Evolutionary conservation across 2,797 vertebrate species (phyloP), one percentile per base, ranked within the genome.

Genomic region (Pogoniulus pusillus): DNA sequence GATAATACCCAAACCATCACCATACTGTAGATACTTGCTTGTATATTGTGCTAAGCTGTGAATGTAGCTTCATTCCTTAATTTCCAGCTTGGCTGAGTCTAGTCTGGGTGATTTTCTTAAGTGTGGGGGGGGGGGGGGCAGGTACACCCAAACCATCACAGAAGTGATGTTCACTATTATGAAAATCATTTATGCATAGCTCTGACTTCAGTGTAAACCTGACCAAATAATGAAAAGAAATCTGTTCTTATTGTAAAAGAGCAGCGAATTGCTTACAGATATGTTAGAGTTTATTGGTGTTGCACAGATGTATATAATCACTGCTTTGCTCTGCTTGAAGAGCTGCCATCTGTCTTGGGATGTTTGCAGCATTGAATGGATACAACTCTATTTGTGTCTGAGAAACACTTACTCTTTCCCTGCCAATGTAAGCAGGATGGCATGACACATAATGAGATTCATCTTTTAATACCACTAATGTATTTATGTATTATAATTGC

Each of bases 241-340:
- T 63, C 90, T 94, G 81, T 94, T 91, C 85, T 93, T 91, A 90
- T 69, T 96, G 82, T 95, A 93, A 96, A 97, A 95, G 78, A 89
- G 73, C 70, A 95, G 85, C 26, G 95, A 96, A 94, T 95, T 94
- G 64, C 94, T 96, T 96, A 91, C 60, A 69, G 84, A 91, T 97
- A 74, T 83, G 79, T 96, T 93, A 81, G 76, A 81, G 71, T 96
- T 96, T 95, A 95, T 84, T 96, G 89, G 72, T 95, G 94, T 96
- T 95, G 47, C 97, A 94, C 96, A 97, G 97, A 97, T 97, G 96
- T 95, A 75, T 92, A 92, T 96, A 97, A 97, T 96, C 93, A 96
- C 73, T 96, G 84, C 74, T 88, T 97, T 96, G 69, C 78, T 93
- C 90, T 94, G 71, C 81, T 96, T 96, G 96, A 97, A 96, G 90